A percentile compares a stretch with the other conserved stretches of the same genome.
phyloP scores from a whole-genome alignment of 1,140 invertebrate species.

The Conus ventricosus region DNA sequence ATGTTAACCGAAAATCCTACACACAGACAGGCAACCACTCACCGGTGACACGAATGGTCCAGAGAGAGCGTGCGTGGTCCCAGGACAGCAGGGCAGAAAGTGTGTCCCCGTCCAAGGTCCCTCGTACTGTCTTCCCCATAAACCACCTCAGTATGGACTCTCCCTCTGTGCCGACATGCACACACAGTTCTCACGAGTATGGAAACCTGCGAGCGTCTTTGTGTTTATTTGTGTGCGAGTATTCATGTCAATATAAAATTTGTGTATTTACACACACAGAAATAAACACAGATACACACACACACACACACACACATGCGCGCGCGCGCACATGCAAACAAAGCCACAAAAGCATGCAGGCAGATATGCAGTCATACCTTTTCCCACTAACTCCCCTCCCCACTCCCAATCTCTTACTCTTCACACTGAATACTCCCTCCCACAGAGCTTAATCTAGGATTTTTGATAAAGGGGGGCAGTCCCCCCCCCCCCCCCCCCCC shows the following conservation, averaged over 20 bases:
- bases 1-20: no score
- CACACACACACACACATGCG: not conserved
- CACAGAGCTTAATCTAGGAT: no score
- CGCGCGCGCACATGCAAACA: not conserved
- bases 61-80: slow-evolving; percentile 19
- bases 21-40: not conserved
- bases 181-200: no score
- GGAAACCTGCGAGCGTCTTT: no score
- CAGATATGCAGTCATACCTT: not conserved
- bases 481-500: not conserved
- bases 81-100: slow-evolving; percentile 35
- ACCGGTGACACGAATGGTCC: slow-evolving; percentile 33
- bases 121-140: slow-evolving; percentile 31
- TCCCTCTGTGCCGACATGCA: slow-evolving; percentile 12
- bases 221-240: no score
- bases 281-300: not conserved
- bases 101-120: slow-evolving; percentile 18
- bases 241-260: no score
- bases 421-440: no score
- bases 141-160: slow-evolving; percentile 40
- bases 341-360: no score
- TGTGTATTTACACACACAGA: no score
- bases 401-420: not conserved
- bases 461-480: no score
- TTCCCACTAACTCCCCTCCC: not conserved